phyloP scores from a whole-genome alignment of 2,797 vertebrate genomes.

The Hypotaenidia okinawae region DNA sequence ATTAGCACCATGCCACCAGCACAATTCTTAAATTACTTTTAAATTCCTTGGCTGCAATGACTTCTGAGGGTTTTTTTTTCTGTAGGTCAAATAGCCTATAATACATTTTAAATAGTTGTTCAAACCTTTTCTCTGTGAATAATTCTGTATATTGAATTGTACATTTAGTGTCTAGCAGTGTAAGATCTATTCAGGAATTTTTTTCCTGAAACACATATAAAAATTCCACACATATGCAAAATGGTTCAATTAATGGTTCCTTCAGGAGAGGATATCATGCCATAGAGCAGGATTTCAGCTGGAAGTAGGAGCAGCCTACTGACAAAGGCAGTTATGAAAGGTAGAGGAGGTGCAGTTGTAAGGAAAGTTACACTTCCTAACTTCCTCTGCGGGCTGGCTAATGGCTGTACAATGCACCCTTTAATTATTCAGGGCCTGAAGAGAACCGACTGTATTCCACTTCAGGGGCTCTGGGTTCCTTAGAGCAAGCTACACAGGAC shows the following conservation, averaged over 20 bases:
- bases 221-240: neutral
- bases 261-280: neutral
- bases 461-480: neutral
- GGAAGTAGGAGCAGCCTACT: neutral
- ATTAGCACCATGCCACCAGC: neutral
- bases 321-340: neutral
- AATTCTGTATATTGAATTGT: neutral
- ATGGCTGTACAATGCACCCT: neutral
- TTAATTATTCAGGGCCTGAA: neutral
- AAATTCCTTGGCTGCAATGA: neutral
- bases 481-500: neutral
- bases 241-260: neutral
- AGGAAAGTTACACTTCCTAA: neutral
- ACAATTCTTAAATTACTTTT: neutral
- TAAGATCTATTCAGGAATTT: neutral
- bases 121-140: neutral
- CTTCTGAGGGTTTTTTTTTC: neutral
- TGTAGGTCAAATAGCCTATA: neutral
- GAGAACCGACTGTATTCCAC: neutral
- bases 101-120: neutral
- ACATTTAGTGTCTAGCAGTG: neutral
- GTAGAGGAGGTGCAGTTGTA: neutral
- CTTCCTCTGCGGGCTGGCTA: neutral
- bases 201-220: neutral
- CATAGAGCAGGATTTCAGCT: neutral